These are phyloP conservation scores for Drosophila aldrichi DNA, from an alignment of 2,888 invertebrate species.

Conservation along the genomic window DNA sequence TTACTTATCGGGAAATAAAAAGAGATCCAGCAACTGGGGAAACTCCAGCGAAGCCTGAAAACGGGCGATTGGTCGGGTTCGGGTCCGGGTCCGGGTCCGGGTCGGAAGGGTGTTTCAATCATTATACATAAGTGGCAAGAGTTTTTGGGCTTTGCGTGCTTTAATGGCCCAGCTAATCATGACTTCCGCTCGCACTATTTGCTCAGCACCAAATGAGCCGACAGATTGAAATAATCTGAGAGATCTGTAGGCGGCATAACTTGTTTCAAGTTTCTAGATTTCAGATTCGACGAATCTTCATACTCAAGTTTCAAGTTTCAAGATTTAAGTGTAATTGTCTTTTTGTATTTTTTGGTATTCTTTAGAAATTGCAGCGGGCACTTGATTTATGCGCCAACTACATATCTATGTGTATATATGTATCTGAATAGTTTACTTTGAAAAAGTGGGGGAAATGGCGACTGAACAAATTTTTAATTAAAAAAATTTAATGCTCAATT, in stretches of 20 bases:
- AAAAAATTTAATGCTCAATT: constrained; percentile 79
- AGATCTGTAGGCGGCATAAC: constrained; percentile 51
- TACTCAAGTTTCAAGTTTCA: constrained; percentile 11
- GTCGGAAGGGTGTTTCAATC: constrained; percentile 1
- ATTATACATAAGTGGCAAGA: constrained; percentile 21
- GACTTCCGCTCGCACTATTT: constrained; percentile 74
- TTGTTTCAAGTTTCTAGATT: constrained; percentile 47
- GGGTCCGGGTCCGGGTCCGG: neutral
- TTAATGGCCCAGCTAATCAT: constrained; percentile 77
- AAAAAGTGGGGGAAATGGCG: constrained; percentile 16
- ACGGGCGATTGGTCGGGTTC: no score
- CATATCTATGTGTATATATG: neutral
- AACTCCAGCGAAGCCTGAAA: constrained; percentile 7
- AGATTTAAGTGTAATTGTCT: constrained; percentile 73
- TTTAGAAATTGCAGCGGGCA: constrained; percentile 73
- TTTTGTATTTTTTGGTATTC: constrained; percentile 46
- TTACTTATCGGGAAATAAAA: constrained; percentile 66
- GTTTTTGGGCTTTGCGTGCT: constrained; percentile 25
- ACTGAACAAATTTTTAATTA: constrained; percentile 68
- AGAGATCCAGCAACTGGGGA: constrained; percentile 52
- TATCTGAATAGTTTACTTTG: constrained; percentile 4
- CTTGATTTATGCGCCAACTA: constrained; percentile 73
- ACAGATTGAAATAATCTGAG: constrained; percentile 51
- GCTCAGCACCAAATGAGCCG: constrained; percentile 27
- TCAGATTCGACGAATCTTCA: constrained; percentile 15